Conservation (phyloP, 2,797 vertebrate genomes). For the Peromyscus aztecus region DNA sequence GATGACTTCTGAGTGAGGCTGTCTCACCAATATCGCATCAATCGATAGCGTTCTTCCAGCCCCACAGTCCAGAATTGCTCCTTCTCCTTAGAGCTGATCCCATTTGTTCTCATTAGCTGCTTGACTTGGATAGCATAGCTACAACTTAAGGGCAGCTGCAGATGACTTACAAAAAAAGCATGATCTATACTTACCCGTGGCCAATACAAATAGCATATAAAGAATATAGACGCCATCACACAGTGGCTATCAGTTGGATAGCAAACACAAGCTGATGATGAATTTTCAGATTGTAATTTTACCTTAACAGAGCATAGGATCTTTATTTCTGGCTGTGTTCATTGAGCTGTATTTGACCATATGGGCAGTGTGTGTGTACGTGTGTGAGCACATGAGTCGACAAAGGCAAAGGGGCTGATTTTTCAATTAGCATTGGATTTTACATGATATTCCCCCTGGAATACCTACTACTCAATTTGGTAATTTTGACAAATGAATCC, state of each 20-base stretch:
- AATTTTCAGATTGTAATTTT: slow-evolving; percentile 22
- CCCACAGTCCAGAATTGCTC: slow-evolving; percentile 45
- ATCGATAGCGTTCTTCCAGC: slow-evolving; percentile 72
- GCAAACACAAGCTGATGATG: not conserved
- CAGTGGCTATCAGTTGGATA: not conserved
- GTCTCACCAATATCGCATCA: slow-evolving; percentile 74
- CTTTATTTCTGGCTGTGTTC: slow-evolving; percentile 31
- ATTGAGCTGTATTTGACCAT: not conserved
- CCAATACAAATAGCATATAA: not conserved
- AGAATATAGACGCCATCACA: not conserved
- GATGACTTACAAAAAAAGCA: not conserved
- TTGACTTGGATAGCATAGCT: slow-evolving; percentile 17
- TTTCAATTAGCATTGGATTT: slow-evolving; percentile 65
- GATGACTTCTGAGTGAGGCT: slow-evolving; percentile 74
- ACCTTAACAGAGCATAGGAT: not conserved
- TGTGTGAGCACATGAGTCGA: not conserved
- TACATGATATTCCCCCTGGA: slow-evolving; percentile 46
- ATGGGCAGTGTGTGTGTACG: not conserved
- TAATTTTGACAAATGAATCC: slow-evolving; percentile 59
- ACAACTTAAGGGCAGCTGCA: slow-evolving; percentile 43
- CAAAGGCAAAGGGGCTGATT: not conserved
- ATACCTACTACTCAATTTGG: slow-evolving; percentile 51
- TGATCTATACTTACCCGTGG: not conserved
- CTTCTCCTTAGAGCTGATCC: slow-evolving; percentile 53
- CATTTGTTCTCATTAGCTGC: slow-evolving; percentile 70